Conservation (phyloP, 2,797 vertebrate species). For the Pterois miles region DNA sequence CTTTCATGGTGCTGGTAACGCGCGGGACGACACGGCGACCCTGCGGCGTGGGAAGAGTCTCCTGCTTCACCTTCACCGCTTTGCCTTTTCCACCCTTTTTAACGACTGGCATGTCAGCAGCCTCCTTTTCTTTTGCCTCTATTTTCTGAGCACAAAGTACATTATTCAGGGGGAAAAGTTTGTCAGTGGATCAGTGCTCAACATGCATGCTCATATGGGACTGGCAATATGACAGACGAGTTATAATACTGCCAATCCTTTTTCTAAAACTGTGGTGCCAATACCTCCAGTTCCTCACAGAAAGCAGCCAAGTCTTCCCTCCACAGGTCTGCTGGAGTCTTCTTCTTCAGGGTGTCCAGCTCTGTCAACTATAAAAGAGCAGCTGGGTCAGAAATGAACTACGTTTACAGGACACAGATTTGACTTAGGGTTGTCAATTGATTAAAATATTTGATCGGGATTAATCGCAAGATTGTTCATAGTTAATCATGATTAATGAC, state of each 20-base stretch:
- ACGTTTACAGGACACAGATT: neutral
- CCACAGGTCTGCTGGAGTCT: slow-evolving; percentile 89
- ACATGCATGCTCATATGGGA: neutral
- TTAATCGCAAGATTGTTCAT: too few species aligned
- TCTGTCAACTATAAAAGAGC: slow-evolving; percentile 78
- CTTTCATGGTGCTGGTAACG: slow-evolving; percentile 93
- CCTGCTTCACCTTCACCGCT: slow-evolving; percentile 84
- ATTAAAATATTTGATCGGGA: too few species aligned
- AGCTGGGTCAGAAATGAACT: neutral
- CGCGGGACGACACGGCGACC: slow-evolving; percentile 90
- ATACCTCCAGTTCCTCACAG: slow-evolving; percentile 90
- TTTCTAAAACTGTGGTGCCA: neutral
- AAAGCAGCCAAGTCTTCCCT: slow-evolving; percentile 92
- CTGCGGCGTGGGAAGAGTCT: slow-evolving; percentile 90
- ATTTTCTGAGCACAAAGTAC: slow-evolving; percentile 76
- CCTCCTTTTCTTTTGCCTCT: slow-evolving; percentile 88
- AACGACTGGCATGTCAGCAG: slow-evolving; percentile 45
- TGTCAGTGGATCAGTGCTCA: neutral
- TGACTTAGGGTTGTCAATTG: too few species aligned
- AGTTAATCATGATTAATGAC: too few species aligned
- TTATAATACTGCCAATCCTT: neutral
- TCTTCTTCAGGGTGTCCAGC: slow-evolving; percentile 86
- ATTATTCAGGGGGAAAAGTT: neutral
- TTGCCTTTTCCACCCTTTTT: slow-evolving; percentile 84
- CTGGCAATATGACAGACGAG: too few species aligned